phyloP scores from a whole-genome alignment of 2,888 invertebrate genomes.

The Cyclophora punctaria region DNA sequence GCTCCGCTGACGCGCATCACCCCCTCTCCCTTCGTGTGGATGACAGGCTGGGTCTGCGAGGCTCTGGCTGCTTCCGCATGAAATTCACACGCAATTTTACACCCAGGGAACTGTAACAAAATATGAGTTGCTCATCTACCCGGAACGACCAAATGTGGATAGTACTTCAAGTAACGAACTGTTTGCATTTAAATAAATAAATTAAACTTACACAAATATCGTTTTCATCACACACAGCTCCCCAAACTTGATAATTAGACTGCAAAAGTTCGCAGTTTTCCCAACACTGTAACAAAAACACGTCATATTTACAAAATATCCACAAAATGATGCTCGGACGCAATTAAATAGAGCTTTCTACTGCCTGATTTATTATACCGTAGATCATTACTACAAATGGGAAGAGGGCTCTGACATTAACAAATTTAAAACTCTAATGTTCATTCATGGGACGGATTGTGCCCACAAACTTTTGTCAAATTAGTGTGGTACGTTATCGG shows the following conservation, averaged over 20 bases:
- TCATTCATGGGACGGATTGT: slow-evolving; percentile 25
- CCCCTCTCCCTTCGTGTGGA: slow-evolving; percentile 81
- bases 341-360: slow-evolving; percentile 39
- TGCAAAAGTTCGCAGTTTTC: slow-evolving; percentile 83
- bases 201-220: slow-evolving; percentile 80
- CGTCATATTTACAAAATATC: slow-evolving; percentile 22
- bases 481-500: slow-evolving; percentile 35
- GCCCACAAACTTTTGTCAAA: slow-evolving; percentile 39
- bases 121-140: background rate
- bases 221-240: slow-evolving; percentile 80
- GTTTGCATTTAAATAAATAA: background rate
- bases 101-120: slow-evolving; percentile 78
- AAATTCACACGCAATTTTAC: slow-evolving; percentile 82
- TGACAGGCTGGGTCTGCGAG: slow-evolving; percentile 80
- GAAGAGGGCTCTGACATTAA: slow-evolving; percentile 37
- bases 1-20: slow-evolving; percentile 78
- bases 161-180: too few relatives aligned
- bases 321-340: slow-evolving; percentile 32
- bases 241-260: slow-evolving; percentile 83
- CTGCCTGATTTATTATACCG: slow-evolving; percentile 34
- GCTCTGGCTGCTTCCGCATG: slow-evolving; percentile 77
- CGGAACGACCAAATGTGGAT: background rate
- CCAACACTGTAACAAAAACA: slow-evolving; percentile 81
- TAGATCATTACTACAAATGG: slow-evolving; percentile 38
- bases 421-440: slow-evolving; percentile 35